These are phyloP conservation scores for Lordiphosa andalusiaca DNA, from an alignment of 2,888 invertebrate genomes.

Conservation along the genomic window DNA sequence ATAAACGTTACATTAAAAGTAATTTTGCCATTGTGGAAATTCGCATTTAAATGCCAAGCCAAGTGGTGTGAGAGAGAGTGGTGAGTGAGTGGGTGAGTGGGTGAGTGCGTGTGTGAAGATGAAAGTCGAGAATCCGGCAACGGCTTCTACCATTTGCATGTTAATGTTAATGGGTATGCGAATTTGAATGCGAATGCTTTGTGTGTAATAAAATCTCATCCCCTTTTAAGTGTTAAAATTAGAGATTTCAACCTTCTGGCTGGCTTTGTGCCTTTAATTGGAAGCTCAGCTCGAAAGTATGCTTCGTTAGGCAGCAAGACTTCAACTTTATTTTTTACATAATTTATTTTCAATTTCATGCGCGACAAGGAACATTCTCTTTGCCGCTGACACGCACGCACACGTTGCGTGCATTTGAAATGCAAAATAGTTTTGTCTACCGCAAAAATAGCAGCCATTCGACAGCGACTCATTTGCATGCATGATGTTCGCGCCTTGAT, in stretches of 20 bases:
- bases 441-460: slow-evolving; percentile 56
- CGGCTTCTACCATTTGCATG: slow-evolving; percentile 49
- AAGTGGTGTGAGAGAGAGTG: slow-evolving; percentile 18
- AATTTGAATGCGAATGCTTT: slow-evolving; percentile 53
- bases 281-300: slow-evolving; percentile 22
- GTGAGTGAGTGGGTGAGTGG: slow-evolving; percentile 3
- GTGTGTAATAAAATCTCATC: slow-evolving; percentile 58
- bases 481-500: slow-evolving; percentile 53
- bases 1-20: slow-evolving; percentile 63
- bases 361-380: slow-evolving; percentile 6
- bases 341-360: slow-evolving; percentile 56
- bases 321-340: slow-evolving; percentile 43
- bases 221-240: slow-evolving; percentile 53
- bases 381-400: slow-evolving; percentile 1
- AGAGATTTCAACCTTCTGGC: slow-evolving; percentile 52
- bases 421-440: slow-evolving; percentile 65
- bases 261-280: slow-evolving; percentile 41
- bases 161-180: slow-evolving; percentile 57
- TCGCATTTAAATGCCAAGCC: slow-evolving; percentile 59
- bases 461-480: slow-evolving; percentile 57
- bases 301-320: slow-evolving; percentile 41
- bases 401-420: slow-evolving; percentile 58
- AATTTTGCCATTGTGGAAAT: slow-evolving; percentile 64
- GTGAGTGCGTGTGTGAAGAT: slow-evolving; percentile 22
- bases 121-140: slow-evolving; percentile 28